Evolutionary conservation across 1,140 invertebrate species (phyloP).

Genomic region (Portunus trituberculatus): DNA sequence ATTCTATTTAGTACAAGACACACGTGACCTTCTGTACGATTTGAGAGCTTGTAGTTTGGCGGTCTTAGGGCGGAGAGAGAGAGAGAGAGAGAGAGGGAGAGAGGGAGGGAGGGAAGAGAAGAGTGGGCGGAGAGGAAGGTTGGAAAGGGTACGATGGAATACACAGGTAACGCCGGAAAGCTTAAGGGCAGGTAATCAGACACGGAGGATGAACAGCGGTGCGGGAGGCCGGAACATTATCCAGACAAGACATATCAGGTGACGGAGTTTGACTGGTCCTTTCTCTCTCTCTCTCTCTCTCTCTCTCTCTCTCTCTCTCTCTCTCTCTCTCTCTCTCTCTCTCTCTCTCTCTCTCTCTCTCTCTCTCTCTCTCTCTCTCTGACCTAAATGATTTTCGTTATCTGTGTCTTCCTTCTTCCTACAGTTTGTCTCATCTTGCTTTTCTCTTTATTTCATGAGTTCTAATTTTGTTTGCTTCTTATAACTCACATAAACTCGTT

Average conservation of each 20-base stretch:
- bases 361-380: background rate
- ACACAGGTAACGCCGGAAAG: too few species aligned
- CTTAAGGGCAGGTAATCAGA: too few species aligned
- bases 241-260: background rate
- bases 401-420: background rate
- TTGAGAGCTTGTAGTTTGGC: too few species aligned
- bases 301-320: background rate
- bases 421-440: background rate
- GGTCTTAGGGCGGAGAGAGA: too few species aligned
- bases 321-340: slow-evolving; percentile 44
- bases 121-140: too few species aligned
- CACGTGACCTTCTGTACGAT: too few species aligned
- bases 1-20: background rate
- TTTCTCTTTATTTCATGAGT: background rate
- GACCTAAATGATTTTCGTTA: background rate
- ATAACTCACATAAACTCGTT: background rate
- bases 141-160: too few species aligned
- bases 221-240: too few species aligned
- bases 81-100: too few species aligned
- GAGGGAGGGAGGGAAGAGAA: too few species aligned
- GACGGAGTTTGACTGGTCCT: background rate
- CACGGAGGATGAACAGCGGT: too few species aligned
- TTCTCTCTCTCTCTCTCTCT: background rate
- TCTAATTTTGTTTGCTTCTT: background rate
- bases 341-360: background rate